phyloP scores from a whole-genome alignment of 1,140 invertebrate genomes.

The Ladona fulva region DNA sequence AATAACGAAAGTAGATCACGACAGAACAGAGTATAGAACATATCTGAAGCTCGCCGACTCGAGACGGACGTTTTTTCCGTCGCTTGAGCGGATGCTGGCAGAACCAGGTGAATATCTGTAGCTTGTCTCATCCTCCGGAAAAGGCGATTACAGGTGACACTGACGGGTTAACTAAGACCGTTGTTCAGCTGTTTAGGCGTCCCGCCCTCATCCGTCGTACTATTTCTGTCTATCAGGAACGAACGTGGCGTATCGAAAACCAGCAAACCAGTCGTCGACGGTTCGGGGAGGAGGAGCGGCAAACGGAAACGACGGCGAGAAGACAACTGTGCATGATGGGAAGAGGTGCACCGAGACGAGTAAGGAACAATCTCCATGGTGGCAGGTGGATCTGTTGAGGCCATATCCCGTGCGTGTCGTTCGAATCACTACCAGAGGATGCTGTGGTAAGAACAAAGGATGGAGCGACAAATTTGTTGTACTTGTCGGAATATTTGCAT shows the following conservation, averaged over 20 bases:
- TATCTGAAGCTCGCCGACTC: no score
- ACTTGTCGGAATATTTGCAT: not conserved
- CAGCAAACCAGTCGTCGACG: constrained; percentile 80
- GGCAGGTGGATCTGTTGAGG: constrained; percentile 76
- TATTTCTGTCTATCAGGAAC: constrained; percentile 46
- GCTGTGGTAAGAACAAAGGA: constrained; percentile 65
- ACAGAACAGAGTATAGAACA: no score
- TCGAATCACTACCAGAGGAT: constrained; percentile 74
- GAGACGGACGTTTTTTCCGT: no score
- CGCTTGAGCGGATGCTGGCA: no score
- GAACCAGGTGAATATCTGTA: no score
- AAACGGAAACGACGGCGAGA: constrained; percentile 79
- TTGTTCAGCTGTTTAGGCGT: not conserved
- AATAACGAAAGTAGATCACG: no score
- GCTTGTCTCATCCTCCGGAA: not conserved
- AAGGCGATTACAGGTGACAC: not conserved
- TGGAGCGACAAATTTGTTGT: no score
- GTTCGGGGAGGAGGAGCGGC: constrained; percentile 67
- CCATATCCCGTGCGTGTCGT: constrained; percentile 76
- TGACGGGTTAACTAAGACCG: not conserved
- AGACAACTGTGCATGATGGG: constrained; percentile 72
- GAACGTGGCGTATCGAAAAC: constrained; percentile 78
- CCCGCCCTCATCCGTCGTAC: not conserved
- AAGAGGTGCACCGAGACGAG: constrained; percentile 81
- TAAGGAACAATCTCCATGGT: constrained; percentile 81